A percentile compares a stretch with the other conserved stretches of the same genome.
Evolutionary conservation across 2,113 vertebrate genomes (phyloP).

Genomic region (Dendrocopos noguchii): DNA sequence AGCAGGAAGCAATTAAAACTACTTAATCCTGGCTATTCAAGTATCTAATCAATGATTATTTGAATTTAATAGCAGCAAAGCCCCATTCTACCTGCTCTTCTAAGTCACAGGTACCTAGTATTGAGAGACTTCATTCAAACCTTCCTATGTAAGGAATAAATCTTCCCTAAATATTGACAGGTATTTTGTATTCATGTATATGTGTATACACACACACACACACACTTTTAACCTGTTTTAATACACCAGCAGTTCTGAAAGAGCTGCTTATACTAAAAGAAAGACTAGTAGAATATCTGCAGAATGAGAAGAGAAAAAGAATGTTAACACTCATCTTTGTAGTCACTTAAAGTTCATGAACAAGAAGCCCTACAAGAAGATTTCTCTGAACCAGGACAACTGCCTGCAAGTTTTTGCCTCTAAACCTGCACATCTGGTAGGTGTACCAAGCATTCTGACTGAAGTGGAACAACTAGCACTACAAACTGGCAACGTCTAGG

Average conservation of each 20-base stretch:
- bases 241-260: background rate
- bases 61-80: background rate
- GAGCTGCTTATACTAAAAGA: background rate
- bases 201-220: background rate
- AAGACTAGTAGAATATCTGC: background rate
- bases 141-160: background rate
- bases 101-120: background rate
- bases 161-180: background rate
- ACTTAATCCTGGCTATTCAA: background rate
- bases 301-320: background rate
- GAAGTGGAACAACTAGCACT: background rate
- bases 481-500: background rate
- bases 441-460: background rate
- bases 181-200: background rate
- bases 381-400: background rate
- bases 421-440: background rate
- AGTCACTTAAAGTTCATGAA: background rate
- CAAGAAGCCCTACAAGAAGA: background rate
- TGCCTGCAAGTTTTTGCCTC: background rate
- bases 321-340: background rate
- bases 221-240: background rate
- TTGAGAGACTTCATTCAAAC: background rate
- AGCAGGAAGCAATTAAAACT: conserved; percentile 43
- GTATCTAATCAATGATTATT: background rate
- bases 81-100: background rate